These are phyloP conservation scores for Teleopsis dalmanni DNA, from an alignment of 1,140 invertebrate genomes.

Conservation along the genomic window DNA sequence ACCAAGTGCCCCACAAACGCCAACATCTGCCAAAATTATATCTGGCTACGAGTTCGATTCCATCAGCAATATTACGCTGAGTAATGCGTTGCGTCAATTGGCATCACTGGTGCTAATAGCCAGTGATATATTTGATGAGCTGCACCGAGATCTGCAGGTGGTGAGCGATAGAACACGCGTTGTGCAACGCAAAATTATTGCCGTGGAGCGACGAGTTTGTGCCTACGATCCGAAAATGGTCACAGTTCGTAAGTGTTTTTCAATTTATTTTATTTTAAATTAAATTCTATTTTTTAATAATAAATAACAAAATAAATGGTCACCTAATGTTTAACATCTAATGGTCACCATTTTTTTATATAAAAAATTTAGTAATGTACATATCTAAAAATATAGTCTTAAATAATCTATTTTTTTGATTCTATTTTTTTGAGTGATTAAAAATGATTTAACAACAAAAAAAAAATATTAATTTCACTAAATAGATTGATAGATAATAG, in stretches of 20 bases:
- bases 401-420: too few relatives aligned
- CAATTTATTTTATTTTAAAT: too few relatives aligned
- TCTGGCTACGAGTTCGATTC: constrained; percentile 64
- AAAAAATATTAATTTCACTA: too few relatives aligned
- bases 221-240: constrained; percentile 69
- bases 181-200: constrained; percentile 55
- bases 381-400: too few relatives aligned
- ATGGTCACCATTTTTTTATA: too few relatives aligned
- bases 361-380: too few relatives aligned
- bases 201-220: constrained; percentile 55
- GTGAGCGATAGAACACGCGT: constrained; percentile 58
- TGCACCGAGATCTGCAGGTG: constrained; percentile 59
- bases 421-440: too few relatives aligned
- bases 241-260: constrained; percentile 76
- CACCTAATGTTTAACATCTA: too few relatives aligned
- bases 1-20: constrained; percentile 11
- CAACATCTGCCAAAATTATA: constrained; percentile 26
- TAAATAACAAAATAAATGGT: too few relatives aligned
- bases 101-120: constrained; percentile 69
- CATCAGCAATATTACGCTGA: constrained; percentile 67
- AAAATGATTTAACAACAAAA: too few relatives aligned
- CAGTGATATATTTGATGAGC: constrained; percentile 67
- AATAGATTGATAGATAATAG: too few relatives aligned
- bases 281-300: too few relatives aligned
- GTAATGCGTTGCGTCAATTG: constrained; percentile 67